These are phyloP conservation scores for Gnathonemus longibarbis DNA, from an alignment of 2,113 vertebrate species.

Conservation along the genomic window DNA sequence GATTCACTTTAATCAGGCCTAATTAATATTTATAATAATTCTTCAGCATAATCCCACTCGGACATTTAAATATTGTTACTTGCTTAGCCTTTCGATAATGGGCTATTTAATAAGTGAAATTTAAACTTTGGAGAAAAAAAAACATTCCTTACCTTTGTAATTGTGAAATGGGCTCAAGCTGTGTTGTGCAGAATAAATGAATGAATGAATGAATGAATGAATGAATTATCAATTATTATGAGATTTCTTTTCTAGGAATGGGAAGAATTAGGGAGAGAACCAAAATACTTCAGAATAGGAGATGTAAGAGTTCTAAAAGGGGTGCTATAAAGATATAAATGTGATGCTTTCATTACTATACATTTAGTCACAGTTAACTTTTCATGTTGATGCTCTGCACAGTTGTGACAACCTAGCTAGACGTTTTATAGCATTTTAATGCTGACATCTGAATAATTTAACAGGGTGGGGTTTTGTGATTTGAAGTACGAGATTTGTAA, in stretches of 20 bases:
- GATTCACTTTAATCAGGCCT: neutral
- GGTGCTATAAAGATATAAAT: neutral
- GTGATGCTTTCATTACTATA: neutral
- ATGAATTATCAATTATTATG: neutral
- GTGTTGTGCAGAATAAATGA: neutral
- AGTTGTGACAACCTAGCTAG: neutral
- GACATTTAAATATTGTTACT: conserved; percentile 4
- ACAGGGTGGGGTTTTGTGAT: neutral
- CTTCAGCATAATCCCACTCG: neutral
- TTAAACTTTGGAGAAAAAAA: neutral
- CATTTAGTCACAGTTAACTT: neutral
- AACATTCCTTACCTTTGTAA: neutral
- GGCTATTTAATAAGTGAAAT: neutral
- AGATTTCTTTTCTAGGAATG: neutral
- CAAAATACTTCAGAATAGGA: neutral
- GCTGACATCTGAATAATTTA: neutral
- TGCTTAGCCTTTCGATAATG: neutral
- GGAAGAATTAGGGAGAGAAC: neutral
- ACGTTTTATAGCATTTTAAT: neutral
- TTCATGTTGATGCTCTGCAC: neutral
- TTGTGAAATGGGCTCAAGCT: neutral
- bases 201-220: neutral
- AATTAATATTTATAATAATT: neutral
- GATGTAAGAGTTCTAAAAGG: neutral
- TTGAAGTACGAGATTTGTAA: neutral